Evolutionary conservation across 1,140 invertebrate species (phyloP), one percentile per base, ranked within the genome.

Genomic region (Drosophila tani): DNA sequence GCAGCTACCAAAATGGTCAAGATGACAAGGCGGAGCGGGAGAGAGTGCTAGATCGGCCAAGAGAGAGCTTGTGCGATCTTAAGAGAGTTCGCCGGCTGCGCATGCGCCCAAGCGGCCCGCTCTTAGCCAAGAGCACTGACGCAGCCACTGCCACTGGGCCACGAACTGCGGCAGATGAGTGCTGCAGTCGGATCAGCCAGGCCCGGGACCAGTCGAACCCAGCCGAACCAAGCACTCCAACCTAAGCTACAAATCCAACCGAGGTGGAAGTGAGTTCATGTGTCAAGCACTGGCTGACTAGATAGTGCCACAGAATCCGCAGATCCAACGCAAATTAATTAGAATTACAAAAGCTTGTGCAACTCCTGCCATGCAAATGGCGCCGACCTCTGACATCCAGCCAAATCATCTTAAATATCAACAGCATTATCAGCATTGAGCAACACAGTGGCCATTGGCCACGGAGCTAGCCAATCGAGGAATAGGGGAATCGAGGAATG

Each of bases 381-480:
- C 51, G 32, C 32, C 51, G 73, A 83, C 79, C 84, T 88, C 70
- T 83, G 81, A 77, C 83, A 83, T 75, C 64, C 67, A 81, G 40
- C 40, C 50, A 47, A 58, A 71, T 38, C 68, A 60, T 75, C 46
- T 81, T 88, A 88, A 87, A 87, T 87, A 84, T 84, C 84, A 87
- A 84, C 77, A 51, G 63, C 63, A 79, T 80, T 74, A 78, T 60
- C 63, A 51, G 19, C 62, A 51, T 90, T 88, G 81, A 68, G 85
- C 84, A 87, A 88, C 35, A 56, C 12, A 55, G 53, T 55, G 45
- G 43, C 56, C 62, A 63, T 35, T 27, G 43, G 14, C 51, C 64
- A 50, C 47, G 62, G 46, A 17, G 43, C 41, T 68, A 70, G 40
- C 68, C 79, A 76, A 83, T 87, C 81, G 81, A 71, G 77, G 78